These are phyloP conservation scores for Silurus asotus DNA, from an alignment of 2,113 vertebrate genomes.

Conservation along the genomic window DNA sequence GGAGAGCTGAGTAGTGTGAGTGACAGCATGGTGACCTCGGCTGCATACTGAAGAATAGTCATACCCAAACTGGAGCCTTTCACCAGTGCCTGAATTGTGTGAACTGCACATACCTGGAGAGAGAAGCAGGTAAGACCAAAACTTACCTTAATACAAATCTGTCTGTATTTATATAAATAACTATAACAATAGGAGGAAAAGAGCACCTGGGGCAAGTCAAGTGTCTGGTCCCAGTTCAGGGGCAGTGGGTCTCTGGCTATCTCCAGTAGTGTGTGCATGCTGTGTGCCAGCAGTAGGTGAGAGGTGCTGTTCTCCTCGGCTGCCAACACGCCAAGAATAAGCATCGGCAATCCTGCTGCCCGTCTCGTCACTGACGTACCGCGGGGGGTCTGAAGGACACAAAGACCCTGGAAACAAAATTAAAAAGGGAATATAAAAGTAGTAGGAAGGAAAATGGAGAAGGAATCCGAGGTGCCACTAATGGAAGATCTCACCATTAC, in stretches of 20 bases:
- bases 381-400: constrained; percentile 71
- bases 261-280: constrained; percentile 71
- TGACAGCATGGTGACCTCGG: constrained; percentile 71
- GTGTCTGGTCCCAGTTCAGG: constrained; percentile 81
- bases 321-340: constrained; percentile 79
- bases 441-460: not conserved
- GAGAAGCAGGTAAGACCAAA: not conserved
- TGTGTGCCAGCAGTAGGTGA: constrained; percentile 72
- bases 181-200: not conserved
- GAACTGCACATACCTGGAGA: constrained; percentile 82
- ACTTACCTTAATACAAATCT: no score
- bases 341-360: constrained; percentile 84
- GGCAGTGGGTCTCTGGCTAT: constrained; percentile 69
- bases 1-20: constrained; percentile 77
- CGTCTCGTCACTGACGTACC: constrained; percentile 81
- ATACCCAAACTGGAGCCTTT: constrained; percentile 73
- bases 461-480: not conserved
- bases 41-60: constrained; percentile 71
- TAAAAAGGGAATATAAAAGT: not conserved
- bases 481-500: not conserved
- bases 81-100: constrained; percentile 83
- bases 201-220: constrained; percentile 84
- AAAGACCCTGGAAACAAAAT: constrained; percentile 69
- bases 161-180: not conserved
- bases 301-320: constrained; percentile 72